These are phyloP conservation scores for Sinocyclocheilus maitianheensis DNA, from an alignment of 2,113 vertebrate species.

Conservation along the genomic window DNA sequence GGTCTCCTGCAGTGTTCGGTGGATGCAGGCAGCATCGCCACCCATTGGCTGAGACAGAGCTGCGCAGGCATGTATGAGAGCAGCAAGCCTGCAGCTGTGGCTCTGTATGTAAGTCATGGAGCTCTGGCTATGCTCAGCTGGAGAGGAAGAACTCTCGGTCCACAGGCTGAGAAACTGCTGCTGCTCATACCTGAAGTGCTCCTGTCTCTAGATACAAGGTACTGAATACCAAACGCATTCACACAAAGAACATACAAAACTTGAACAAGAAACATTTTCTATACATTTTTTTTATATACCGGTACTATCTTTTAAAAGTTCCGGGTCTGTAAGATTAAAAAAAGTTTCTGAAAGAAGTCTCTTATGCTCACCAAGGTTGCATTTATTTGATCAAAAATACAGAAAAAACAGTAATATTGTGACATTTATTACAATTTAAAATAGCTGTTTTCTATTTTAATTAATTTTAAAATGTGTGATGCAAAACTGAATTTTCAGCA, in stretches of 20 bases:
- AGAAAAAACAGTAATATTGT: too few relatives aligned
- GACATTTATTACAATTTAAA: too few relatives aligned
- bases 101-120: conserved; percentile 89
- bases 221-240: background rate
- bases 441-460: too few relatives aligned
- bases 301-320: background rate
- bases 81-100: conserved; percentile 64
- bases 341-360: too few relatives aligned
- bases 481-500: background rate
- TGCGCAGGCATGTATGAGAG: conserved; percentile 73
- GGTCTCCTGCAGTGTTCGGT: conserved; percentile 72
- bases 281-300: background rate
- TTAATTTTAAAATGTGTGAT: background rate
- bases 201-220: conserved; percentile 85
- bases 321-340: background rate
- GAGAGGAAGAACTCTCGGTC: conserved; percentile 75
- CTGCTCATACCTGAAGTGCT: conserved; percentile 78
- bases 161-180: conserved; percentile 79
- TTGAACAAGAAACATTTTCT: background rate
- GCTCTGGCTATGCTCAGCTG: conserved; percentile 91
- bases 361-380: too few relatives aligned
- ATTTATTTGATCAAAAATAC: too few relatives aligned
- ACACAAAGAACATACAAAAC: background rate
- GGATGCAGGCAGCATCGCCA: conserved; percentile 57
- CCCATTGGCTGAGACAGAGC: conserved; percentile 78